Evolutionary conservation across 2,797 vertebrate species (phyloP).

Genomic region (Microchirus variegatus): DNA sequence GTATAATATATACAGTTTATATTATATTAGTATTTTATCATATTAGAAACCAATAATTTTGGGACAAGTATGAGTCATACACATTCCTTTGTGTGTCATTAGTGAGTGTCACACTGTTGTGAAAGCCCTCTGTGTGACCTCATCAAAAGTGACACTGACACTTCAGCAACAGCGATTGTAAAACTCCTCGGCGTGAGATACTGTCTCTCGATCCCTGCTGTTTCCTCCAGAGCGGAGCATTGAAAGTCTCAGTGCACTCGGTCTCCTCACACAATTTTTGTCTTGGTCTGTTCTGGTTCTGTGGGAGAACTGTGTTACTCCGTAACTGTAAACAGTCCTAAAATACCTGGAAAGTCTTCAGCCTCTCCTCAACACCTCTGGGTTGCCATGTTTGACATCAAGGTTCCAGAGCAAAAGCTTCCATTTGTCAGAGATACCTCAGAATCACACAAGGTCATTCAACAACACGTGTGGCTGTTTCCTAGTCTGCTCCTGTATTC

Average conservation of each 20-base stretch:
- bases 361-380: neutral
- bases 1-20: too few relatives aligned
- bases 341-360: neutral
- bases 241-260: too few relatives aligned
- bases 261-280: too few relatives aligned
- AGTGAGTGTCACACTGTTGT: neutral
- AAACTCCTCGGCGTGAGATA: too few relatives aligned
- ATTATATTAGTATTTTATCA: constrained; percentile 7
- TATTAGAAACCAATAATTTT: constrained; percentile 17
- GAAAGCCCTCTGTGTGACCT: too few relatives aligned
- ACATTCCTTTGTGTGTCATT: neutral
- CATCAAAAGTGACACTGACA: too few relatives aligned
- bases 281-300: neutral
- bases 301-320: neutral
- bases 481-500: too few relatives aligned
- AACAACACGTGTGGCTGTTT: neutral
- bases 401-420: neutral
- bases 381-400: neutral
- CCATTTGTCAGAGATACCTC: neutral
- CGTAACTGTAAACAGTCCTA: neutral
- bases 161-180: too few relatives aligned
- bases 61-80: neutral
- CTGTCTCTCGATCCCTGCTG: too few relatives aligned
- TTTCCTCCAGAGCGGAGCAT: too few relatives aligned
- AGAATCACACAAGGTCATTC: neutral